These are phyloP conservation scores for Craniophora ligustri DNA, from an alignment of 2,888 invertebrate species.

Conservation along the genomic window DNA sequence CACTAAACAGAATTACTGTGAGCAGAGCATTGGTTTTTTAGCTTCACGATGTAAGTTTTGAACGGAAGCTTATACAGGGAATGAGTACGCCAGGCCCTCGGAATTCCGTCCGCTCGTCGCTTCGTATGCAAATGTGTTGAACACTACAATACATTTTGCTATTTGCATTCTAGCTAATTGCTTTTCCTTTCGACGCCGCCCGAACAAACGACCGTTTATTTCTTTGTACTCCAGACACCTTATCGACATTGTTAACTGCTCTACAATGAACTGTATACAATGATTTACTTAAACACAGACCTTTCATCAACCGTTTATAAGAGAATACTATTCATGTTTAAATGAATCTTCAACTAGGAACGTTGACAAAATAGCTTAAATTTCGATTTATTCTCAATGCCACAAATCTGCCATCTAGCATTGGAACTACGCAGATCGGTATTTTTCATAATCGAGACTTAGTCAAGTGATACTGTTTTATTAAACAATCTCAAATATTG, in stretches of 20 bases:
- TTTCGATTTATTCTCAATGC: too few relatives aligned
- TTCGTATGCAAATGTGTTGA: conserved; percentile 81
- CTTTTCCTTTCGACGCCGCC: conserved; percentile 79
- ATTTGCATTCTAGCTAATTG: conserved; percentile 85
- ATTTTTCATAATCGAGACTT: too few relatives aligned
- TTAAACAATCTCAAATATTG: too few relatives aligned
- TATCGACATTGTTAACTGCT: conserved; percentile 64
- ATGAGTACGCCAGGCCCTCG: conserved; percentile 63
- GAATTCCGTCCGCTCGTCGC: conserved; percentile 70
- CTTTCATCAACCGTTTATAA: not conserved
- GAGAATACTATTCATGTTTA: too few relatives aligned
- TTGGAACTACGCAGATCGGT: too few relatives aligned
- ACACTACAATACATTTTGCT: conserved; percentile 80
- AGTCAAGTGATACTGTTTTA: too few relatives aligned
- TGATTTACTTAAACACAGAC: conserved; percentile 34
- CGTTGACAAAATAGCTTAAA: too few relatives aligned
- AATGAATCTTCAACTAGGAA: too few relatives aligned
- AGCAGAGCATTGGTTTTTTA: conserved; percentile 65
- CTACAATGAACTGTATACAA: conserved; percentile 44
- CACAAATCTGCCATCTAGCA: too few relatives aligned
- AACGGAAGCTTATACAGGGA: conserved; percentile 69
- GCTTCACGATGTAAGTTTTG: conserved; percentile 69
- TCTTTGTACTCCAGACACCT: conserved; percentile 70
- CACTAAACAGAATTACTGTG: conserved; percentile 42
- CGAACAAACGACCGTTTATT: conserved; percentile 73